Base-by-base conservation (phyloP, 2,888 invertebrate genomes). In the Volucella inflata region DNA sequence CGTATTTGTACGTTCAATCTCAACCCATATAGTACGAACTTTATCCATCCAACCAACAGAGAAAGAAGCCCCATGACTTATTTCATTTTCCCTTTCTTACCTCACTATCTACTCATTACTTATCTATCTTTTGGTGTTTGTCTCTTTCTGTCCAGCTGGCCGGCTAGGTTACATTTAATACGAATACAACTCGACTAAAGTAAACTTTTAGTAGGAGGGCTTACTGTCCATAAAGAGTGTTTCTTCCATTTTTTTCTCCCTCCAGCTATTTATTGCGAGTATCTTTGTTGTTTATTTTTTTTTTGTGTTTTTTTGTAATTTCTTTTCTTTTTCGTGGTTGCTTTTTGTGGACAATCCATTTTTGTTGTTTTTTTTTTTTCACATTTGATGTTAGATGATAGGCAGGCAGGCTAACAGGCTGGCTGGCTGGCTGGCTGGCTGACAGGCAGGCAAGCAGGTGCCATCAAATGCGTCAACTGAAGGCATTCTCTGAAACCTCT, bases 201-300 rank as follows among this genome's bases (percentile, higher is more conserved):
- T 74, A 50, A 74, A 74, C 53, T 75, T 71, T 71, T 51, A 42
- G 82, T 74, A 78, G 83, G 83, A 83, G 78, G 74, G 67, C 74
- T 74, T 62, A 68, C 62, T 64, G 44, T 55, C 57, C 68, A 74
- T 30, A 30, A 60, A 74, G 21, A 78, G 51, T 36, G 77, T 68
- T 82, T 65, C 81, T 81, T 81, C 70, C 81, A 76, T 71, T 76
- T 81, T 65, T 65, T 36, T 74, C 30, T 44, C 11, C 51, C 9
- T 38, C 17, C 38, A 46, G 16, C 9, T 50, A 30, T n/a, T 12
- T 53, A 2, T 21, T 17, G 10, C 51, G 8, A 9, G 21, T 30
- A 53, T 30, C 53, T 60, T 59, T 48, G 62, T 77, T 65, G 48
- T 53, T 44, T 53, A 12, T 71, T 75, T 12, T 60, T 53, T 42